Evolutionary conservation across 2,888 invertebrate species (phyloP), one percentile per base, ranked within the genome.

Genomic region (Platypus cylindrus): DNA sequence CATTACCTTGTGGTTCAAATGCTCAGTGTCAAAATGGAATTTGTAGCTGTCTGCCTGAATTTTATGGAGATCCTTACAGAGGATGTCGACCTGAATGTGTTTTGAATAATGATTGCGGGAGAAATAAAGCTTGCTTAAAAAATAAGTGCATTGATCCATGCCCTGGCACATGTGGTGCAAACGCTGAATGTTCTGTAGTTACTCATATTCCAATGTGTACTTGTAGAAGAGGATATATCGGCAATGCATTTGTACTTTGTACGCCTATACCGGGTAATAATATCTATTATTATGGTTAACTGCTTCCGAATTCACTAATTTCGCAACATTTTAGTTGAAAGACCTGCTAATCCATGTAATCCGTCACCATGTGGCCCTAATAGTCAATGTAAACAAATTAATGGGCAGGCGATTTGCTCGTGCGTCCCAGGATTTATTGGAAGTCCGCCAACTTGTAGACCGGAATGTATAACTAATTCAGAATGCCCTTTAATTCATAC

Each of bases 81-180:
- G 78, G 76, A 26, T 86, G 85, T 55, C 69, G 82, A 46, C 85
- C 85, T 3, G 83, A 85, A 60, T 85, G 85, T 59, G 71, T 80
- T n/a, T 62, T 80, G 3, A 84, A 77, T 53, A 62, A 67, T 8
- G 84, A 85, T 48, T 86, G 85, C 58, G 62, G 74, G 15, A 68
- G 70, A 48, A 67, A 75, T 53, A 71, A 69, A 52, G 76, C 83
- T 40, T 85, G 84, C 51, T 64, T 73, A 1, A 66, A 67, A 47
- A 78, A 76, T 53, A 82, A 83, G 60, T 87, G 86, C 53, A 56
- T 65, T 30, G 77, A 84, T 55, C 85, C 86, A 30, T 86, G 87
- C 49, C 74, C 77, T 5, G 78, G 77, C 40, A 79, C 78, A 14
- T 87, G 87, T 56, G 86, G 84, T 1, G 58, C 62, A 32, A 79